A percentile compares a stretch with the other conserved stretches of the same genome.
phyloP scores from a whole-genome alignment of 2,113 vertebrate genomes.

The Actenoides hombroni region DNA sequence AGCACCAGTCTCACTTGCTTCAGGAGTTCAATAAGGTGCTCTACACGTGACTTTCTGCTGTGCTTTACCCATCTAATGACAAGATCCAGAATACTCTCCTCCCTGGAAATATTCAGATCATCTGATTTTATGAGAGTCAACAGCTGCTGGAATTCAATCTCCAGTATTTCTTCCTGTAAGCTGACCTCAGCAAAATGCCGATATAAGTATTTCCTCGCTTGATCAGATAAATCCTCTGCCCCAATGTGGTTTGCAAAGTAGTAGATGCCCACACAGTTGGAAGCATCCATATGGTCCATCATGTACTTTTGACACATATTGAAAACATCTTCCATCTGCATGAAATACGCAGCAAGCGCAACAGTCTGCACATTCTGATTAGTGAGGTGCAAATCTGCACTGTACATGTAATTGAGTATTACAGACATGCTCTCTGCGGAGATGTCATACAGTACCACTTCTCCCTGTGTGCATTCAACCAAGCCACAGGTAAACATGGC shows the following conservation, averaged over 20 bases:
- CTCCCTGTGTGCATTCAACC: constrained; percentile 82
- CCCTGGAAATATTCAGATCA: constrained; percentile 91
- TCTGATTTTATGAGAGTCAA: constrained; percentile 85
- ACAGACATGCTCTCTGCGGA: constrained; percentile 85
- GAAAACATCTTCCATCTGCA: constrained; percentile 94
- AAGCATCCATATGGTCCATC: constrained; percentile 92
- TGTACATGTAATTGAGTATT: constrained; percentile 90
- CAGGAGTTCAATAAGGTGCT: constrained; percentile 85
- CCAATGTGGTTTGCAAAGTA: constrained; percentile 91
- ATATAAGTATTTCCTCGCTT: constrained; percentile 83
- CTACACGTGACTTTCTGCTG: constrained; percentile 63
- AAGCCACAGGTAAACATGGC: constrained; percentile 97
- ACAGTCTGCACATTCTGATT: constrained; percentile 87
- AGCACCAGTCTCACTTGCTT: constrained; percentile 87
- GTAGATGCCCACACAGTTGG: constrained; percentile 93
- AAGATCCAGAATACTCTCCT: constrained; percentile 91
- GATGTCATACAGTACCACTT: constrained; percentile 84
- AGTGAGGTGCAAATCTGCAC: constrained; percentile 79
- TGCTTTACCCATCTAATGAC: constrained; percentile 90
- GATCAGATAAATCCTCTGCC: constrained; percentile 88
- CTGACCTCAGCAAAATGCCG: constrained; percentile 92
- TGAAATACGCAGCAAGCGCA: constrained; percentile 87
- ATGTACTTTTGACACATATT: constrained; percentile 86
- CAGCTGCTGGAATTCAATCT: constrained; percentile 88
- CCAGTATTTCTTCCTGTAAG: constrained; percentile 89